Base-by-base conservation (phyloP, 2,888 invertebrate genomes). In the Diogma glabrata region DNA sequence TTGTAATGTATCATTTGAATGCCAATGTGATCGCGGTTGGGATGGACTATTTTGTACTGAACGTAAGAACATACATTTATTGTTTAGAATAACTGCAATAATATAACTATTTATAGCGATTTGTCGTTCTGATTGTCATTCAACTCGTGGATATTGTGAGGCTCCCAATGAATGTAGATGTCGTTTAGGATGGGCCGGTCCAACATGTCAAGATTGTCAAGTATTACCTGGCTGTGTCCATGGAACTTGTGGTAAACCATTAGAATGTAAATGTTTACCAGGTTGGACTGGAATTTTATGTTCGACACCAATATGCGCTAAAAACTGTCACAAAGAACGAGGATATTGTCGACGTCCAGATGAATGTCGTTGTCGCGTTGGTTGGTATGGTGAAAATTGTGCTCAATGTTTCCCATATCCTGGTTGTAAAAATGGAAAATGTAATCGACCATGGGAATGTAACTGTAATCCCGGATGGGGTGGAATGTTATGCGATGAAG, bases 251-350 rank as follows among this genome's bases (percentile, higher is more conserved):
- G 81, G 83, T 58, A 85, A 88, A 64, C 91, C 93, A 4, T 76
- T 91, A 30, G 89, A 94, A 67, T 95, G 95, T 72, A 84, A 84
- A 64, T 95, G 95, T 65, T 72, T 82, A 50, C 84, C 87, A 3
- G 94, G 94, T n/a, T 95, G 86, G 77, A 90, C 88, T 10, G 94
- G 94, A 53, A 74, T 90, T 52, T 71, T 90, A 49, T 90, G 89
- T 61, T 87, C 92, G 69, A 87, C 82, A 58, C 86, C 93, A 1
- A 79, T 91, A 51, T 94, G 94, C 63, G 76, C 87, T 0, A 69
- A 81, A 17, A 87, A 85, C 6, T 94, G 94, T 64, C 85, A 87
- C 67, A 77, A 78, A 55, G 84, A 87, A 62, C 80, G 87, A 52
- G 94, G 93, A 2, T 86, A 83, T 69, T 94, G 94, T 71, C 75